Evolutionary conservation across 2,888 invertebrate species (phyloP).

Genomic region (Platycnemis pennipes): DNA sequence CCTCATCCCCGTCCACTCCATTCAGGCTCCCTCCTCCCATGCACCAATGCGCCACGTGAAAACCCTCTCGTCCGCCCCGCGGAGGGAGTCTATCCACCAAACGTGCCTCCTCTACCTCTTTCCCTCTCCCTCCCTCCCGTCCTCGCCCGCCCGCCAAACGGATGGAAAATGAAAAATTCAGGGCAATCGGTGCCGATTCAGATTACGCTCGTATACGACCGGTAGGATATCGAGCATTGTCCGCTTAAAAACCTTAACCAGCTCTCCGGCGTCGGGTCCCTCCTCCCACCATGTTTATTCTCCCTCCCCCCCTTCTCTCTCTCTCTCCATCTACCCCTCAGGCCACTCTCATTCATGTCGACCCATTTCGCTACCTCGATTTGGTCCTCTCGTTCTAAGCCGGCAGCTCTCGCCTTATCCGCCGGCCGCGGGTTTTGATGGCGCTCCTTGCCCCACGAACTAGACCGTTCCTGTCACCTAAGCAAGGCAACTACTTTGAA

Average conservation of each 20-base stretch:
- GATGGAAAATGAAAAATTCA: constrained; percentile 63
- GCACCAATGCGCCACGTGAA: background rate
- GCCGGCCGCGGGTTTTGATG: background rate
- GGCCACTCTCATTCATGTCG: too few species aligned
- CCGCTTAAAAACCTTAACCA: constrained; percentile 47
- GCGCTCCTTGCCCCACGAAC: background rate
- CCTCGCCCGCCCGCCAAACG: constrained; percentile 14
- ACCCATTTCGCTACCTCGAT: background rate
- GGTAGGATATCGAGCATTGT: constrained; percentile 55
- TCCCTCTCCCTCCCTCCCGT: background rate
- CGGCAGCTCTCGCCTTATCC: background rate
- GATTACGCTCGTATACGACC: constrained; percentile 47
- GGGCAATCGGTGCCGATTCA: constrained; percentile 62
- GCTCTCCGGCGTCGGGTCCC: background rate
- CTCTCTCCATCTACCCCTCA: background rate
- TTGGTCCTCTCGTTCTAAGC: background rate
- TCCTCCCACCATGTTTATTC: background rate
- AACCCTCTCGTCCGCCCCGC: background rate
- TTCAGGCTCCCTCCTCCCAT: background rate
- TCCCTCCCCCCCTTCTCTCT: background rate
- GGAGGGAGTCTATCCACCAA: background rate
- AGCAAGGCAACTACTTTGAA: too few species aligned
- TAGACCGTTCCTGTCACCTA: too few species aligned
- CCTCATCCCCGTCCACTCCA: background rate
- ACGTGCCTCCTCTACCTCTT: background rate